These are phyloP conservation scores for Myotis pilosus DNA, from an alignment of 2,797 vertebrate genomes.

Conservation along the genomic window DNA sequence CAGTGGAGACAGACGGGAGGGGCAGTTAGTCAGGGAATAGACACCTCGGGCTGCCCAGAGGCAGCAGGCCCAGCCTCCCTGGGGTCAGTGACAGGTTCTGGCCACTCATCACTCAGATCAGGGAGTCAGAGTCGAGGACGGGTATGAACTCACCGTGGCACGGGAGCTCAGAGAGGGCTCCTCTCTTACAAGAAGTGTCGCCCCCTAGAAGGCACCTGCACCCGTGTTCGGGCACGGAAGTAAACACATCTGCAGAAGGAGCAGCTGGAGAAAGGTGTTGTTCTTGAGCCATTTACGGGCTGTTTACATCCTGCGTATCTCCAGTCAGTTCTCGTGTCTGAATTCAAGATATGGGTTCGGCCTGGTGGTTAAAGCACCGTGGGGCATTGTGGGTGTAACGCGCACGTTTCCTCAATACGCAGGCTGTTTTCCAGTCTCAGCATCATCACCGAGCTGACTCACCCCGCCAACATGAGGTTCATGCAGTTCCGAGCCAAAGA, in stretches of 20 bases:
- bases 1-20: neutral
- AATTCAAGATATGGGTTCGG: neutral
- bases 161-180: neutral
- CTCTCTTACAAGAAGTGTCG: neutral
- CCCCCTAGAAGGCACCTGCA: no score
- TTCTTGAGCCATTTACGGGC: neutral
- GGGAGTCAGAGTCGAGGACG: neutral
- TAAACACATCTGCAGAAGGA: no score
- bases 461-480: slow-evolving; percentile 98
- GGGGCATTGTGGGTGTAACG: slow-evolving; percentile 37
- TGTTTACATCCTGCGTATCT: neutral
- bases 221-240: neutral
- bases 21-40: neutral
- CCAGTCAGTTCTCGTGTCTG: neutral
- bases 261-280: no score
- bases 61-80: no score
- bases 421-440: slow-evolving; percentile 98
- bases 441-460: slow-evolving; percentile 98
- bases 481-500: slow-evolving; percentile 99
- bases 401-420: slow-evolving; percentile 60
- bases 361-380: no score
- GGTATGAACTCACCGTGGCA: fast-evolving
- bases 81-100: neutral
- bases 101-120: neutral
- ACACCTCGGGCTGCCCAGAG: neutral